These are phyloP conservation scores for Chrysolina oricalcia DNA, from an alignment of 2,888 invertebrate genomes.

Conservation along the genomic window DNA sequence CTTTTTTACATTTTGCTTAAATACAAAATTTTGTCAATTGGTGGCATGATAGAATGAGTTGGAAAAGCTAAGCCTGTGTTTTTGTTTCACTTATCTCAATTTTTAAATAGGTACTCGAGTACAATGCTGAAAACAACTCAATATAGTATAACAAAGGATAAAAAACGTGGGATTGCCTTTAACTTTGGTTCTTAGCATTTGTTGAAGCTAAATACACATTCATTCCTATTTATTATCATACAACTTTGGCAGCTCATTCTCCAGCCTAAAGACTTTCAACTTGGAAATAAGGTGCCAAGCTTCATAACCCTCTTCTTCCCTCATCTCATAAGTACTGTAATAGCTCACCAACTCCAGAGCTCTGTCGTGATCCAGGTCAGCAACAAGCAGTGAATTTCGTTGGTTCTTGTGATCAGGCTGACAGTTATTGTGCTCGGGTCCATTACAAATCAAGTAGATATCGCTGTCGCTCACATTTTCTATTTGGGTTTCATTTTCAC, in stretches of 20 bases:
- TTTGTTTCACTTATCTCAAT: not conserved
- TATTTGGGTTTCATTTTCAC: conserved; percentile 80
- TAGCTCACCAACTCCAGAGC: conserved; percentile 87
- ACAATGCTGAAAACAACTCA: not conserved
- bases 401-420: conserved; percentile 85
- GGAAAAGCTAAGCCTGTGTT: too few relatives aligned
- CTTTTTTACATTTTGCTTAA: too few relatives aligned
- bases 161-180: not conserved
- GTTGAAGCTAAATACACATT: not conserved
- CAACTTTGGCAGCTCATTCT: conserved; percentile 82
- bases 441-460: conserved; percentile 82
- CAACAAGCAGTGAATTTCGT: conserved; percentile 81
- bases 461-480: conserved; percentile 88
- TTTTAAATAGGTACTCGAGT: not conserved
- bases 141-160: not conserved
- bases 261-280: conserved; percentile 80
- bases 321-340: conserved; percentile 77
- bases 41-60: too few relatives aligned
- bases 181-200: not conserved
- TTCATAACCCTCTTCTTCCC: conserved; percentile 73
- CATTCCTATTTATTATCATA: conserved; percentile 71
- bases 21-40: too few relatives aligned
- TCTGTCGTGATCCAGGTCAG: conserved; percentile 84
- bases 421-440: conserved; percentile 72
- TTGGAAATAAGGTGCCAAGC: conserved; percentile 79